Evolutionary conservation across 2,888 invertebrate species (phyloP).

Genomic region (Troides oblongomaculatus): DNA sequence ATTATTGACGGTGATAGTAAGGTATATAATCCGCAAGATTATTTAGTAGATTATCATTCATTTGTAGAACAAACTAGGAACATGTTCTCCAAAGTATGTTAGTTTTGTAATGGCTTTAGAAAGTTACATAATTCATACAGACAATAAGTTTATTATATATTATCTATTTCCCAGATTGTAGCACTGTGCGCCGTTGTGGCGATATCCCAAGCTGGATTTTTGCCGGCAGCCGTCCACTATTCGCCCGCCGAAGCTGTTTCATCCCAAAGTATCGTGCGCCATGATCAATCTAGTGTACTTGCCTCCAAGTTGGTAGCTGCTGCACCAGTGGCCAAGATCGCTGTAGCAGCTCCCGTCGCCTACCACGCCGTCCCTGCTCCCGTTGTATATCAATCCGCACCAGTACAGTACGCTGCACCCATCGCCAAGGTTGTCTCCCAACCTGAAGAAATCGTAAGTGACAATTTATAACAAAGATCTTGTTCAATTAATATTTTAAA

Average conservation of each 20-base stretch:
- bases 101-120: too few species aligned
- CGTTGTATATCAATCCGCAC: constrained; percentile 30
- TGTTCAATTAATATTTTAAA: not conserved
- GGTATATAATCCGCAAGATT: too few species aligned
- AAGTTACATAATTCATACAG: too few species aligned
- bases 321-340: constrained; percentile 37
- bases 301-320: constrained; percentile 40
- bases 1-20: too few species aligned
- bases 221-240: constrained; percentile 57
- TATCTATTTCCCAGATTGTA: constrained; percentile 35
- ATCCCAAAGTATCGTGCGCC: constrained; percentile 57
- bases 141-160: too few species aligned
- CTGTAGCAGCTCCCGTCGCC: constrained; percentile 33
- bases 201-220: constrained; percentile 43
- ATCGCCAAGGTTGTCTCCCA: constrained; percentile 46
- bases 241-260: constrained; percentile 53
- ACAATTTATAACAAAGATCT: not conserved
- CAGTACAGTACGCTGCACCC: constrained; percentile 37
- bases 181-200: constrained; percentile 45
- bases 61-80: too few species aligned
- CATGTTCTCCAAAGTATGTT: too few species aligned
- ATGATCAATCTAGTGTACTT: constrained; percentile 49
- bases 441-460: constrained; percentile 39
- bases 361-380: constrained; percentile 39
- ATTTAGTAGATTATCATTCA: too few species aligned